Percentiles rank a stretch among this genome's conserved stretches.
These are phyloP conservation scores for Platalea minor DNA, from an alignment of 2,797 vertebrate species.

Conservation along the genomic window DNA sequence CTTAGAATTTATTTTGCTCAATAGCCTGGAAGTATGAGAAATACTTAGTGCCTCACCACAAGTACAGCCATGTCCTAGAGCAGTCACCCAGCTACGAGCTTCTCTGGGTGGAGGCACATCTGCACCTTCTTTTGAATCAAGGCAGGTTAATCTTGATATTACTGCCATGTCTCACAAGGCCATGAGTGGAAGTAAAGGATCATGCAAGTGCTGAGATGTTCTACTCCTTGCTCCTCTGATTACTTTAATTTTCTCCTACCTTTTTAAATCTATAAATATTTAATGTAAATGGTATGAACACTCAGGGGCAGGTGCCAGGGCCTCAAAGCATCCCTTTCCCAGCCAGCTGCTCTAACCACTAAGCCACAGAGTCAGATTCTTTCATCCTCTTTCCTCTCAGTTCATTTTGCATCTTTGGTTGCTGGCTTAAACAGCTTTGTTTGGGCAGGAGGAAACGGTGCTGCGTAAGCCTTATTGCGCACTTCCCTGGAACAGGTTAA, in stretches of 20 bases:
- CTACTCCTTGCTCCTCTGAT: not conserved
- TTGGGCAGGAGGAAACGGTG: not conserved
- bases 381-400: not conserved
- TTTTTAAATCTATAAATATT: not conserved
- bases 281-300: not conserved
- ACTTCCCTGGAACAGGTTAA: not conserved
- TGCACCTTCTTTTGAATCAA: not conserved
- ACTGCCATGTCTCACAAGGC: not conserved
- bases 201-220: not conserved
- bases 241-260: not conserved
- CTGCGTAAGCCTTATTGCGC: not conserved
- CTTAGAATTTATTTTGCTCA: not conserved
- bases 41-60: not conserved
- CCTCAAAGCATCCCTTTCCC: not conserved
- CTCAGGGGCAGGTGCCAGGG: not conserved
- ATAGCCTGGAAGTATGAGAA: not conserved
- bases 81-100: not conserved
- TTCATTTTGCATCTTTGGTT: not conserved
- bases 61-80: not conserved
- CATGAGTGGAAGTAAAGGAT: not conserved
- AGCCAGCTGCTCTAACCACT: not conserved
- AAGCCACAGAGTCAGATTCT: not conserved
- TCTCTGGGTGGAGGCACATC: not conserved
- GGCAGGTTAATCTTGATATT: not conserved
- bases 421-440: not conserved